Conservation (phyloP, 2,113 vertebrate species). For the Calidris pygmaea region DNA sequence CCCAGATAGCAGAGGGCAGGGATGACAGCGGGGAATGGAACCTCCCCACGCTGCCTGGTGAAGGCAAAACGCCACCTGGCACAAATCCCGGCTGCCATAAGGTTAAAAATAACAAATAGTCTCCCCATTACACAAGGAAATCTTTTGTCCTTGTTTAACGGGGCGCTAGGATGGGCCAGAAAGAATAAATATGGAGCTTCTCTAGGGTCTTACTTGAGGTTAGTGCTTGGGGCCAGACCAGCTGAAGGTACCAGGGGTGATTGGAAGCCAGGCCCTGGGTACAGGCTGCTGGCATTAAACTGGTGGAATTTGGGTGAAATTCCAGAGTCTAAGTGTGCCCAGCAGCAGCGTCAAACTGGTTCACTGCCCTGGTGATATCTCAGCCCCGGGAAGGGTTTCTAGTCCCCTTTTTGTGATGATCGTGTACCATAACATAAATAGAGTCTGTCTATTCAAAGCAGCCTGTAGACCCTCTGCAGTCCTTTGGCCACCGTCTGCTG, state of each 20-base stretch:
- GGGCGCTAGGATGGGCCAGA: not conserved
- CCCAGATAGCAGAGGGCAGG: not conserved
- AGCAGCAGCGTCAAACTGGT: not conserved
- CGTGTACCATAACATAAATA: not conserved
- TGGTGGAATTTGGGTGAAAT: not conserved
- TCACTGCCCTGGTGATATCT: not conserved
- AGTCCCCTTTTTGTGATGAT: not conserved
- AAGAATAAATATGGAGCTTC: not conserved
- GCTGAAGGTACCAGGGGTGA: not conserved
- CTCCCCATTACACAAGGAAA: constrained; percentile 4
- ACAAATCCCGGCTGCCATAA: not conserved
- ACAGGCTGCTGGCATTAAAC: not conserved
- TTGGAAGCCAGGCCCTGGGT: not conserved
- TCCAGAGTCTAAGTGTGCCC: not conserved
- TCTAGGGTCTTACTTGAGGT: not conserved
- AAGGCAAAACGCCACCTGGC: constrained; percentile 39
- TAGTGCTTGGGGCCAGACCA: not conserved
- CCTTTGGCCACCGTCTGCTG: not conserved
- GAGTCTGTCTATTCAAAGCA: not conserved
- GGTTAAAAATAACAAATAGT: constrained; percentile 49
- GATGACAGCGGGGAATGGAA: not conserved
- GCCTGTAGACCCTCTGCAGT: not conserved
- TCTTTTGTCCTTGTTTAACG: constrained; percentile 6
- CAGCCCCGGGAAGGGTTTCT: not conserved
- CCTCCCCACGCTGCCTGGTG: not conserved